phyloP scores from a whole-genome alignment of 2,113 vertebrate species.

The Bubo bubo region DNA sequence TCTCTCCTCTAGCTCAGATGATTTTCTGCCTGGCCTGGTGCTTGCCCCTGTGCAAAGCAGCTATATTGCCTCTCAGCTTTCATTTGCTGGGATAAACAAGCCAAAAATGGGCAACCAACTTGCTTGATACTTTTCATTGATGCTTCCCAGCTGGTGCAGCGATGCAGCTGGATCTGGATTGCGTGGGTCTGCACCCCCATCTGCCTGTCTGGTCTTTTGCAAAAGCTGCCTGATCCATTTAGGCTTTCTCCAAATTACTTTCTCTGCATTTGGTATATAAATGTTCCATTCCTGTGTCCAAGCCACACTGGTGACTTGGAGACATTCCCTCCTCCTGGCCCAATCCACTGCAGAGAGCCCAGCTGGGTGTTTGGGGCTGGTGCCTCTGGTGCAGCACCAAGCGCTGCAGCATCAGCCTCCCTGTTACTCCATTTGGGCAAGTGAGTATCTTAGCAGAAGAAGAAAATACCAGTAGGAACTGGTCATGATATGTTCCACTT shows the following conservation, averaged over 20 bases:
- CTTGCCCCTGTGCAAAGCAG: background rate
- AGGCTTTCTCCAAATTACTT: background rate
- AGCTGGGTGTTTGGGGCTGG: background rate
- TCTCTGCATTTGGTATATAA: background rate
- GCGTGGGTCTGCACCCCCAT: background rate
- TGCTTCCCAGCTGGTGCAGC: background rate
- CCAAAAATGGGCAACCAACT: accelerated
- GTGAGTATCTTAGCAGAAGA: background rate
- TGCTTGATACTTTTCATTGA: background rate
- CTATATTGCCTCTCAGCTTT: background rate
- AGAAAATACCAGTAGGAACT: background rate
- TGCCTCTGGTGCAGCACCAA: background rate
- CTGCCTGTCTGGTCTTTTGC: background rate
- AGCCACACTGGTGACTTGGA: background rate
- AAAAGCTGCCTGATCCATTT: background rate
- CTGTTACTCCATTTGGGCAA: background rate
- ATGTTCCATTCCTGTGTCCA: background rate
- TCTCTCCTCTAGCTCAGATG: background rate
- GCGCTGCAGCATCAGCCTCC: background rate
- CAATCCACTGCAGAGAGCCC: accelerated
- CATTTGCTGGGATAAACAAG: background rate
- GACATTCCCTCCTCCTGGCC: background rate
- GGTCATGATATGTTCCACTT: background rate
- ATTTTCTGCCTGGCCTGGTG: background rate
- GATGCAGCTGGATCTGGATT: accelerated